phyloP scores from a whole-genome alignment of 2,888 invertebrate genomes.

The Drosophila austrosaltans region DNA sequence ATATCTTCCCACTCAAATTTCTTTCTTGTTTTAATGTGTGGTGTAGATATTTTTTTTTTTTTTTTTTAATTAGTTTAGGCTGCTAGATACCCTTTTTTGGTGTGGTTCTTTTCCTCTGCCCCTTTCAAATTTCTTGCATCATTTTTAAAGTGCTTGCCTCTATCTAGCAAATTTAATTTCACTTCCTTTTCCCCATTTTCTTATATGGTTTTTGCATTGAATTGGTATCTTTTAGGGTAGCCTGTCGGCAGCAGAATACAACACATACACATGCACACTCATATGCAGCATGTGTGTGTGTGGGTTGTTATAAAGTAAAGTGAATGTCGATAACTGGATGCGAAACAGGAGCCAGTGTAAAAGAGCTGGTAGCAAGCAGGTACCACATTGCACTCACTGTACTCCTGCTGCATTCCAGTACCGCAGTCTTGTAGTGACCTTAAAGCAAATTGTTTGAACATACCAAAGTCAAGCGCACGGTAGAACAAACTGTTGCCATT shows the following conservation, averaged over 20 bases:
- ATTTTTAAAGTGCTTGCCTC: slow-evolving; percentile 5
- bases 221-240: slow-evolving; percentile 6
- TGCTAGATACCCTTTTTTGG: background rate
- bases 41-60: background rate
- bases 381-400: slow-evolving; percentile 6
- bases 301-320: slow-evolving; percentile 20
- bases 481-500: background rate
- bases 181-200: background rate
- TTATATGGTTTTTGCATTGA: slow-evolving; percentile 9
- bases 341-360: slow-evolving; percentile 3
- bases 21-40: background rate
- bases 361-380: slow-evolving; percentile 1
- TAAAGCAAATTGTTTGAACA: slow-evolving; percentile 14
- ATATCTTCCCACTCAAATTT: background rate
- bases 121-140: background rate
- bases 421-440: background rate
- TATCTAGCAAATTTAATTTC: slow-evolving; percentile 15
- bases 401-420: background rate
- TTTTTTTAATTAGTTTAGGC: background rate
- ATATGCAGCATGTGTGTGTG: background rate
- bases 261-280: background rate
- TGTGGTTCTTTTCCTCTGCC: background rate
- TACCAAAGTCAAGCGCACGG: slow-evolving; percentile 6
- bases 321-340: slow-evolving; percentile 19
- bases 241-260: slow-evolving; percentile 5